These are phyloP conservation scores for Chironomus riparius DNA, from an alignment of 2,888 invertebrate genomes.

Conservation along the genomic window DNA sequence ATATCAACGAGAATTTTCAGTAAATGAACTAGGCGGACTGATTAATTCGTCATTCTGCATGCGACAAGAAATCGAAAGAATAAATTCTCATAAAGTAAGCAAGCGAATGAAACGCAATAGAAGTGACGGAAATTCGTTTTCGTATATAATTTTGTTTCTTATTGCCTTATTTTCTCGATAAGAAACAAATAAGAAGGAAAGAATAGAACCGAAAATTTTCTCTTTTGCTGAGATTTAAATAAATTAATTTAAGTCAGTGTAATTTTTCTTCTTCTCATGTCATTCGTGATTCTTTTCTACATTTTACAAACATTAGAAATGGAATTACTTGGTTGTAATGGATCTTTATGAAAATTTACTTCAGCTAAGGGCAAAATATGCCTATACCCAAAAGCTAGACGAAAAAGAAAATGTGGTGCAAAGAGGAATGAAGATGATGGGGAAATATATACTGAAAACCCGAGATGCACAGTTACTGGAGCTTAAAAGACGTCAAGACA, in stretches of 20 bases:
- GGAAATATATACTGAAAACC: neutral
- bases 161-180: neutral
- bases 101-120: neutral
- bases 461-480: no score
- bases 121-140: slow-evolving; percentile 15
- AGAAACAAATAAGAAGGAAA: neutral
- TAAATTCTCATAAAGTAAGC: neutral
- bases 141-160: slow-evolving; percentile 5
- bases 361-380: no score
- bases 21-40: neutral
- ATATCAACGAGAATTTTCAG: neutral
- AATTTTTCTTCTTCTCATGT: neutral
- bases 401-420: neutral
- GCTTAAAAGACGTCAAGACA: no score
- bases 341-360: no score
- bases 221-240: slow-evolving; percentile 17
- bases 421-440: neutral
- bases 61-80: neutral
- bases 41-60: slow-evolving; percentile 13
- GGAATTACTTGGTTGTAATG: no score
- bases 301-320: no score
- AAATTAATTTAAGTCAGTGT: slow-evolving; percentile 17
- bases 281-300: neutral
- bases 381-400: neutral
- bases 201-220: neutral